phyloP scores from a whole-genome alignment of 2,113 vertebrate species.

The Gila orcuttii region DNA sequence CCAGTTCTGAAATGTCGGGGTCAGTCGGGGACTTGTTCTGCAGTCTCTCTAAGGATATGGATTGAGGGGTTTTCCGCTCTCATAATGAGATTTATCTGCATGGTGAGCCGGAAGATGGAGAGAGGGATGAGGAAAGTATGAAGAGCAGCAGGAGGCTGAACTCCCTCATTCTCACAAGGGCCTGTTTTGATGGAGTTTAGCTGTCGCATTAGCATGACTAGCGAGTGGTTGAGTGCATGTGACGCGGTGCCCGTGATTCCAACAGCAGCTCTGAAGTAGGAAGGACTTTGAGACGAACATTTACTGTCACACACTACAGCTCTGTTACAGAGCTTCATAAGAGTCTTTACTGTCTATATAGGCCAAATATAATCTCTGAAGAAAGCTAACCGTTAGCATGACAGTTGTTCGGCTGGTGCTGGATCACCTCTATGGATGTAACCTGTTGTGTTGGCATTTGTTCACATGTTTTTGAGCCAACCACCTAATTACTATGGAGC shows the following conservation, averaged over 20 bases:
- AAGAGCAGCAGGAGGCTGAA: background rate
- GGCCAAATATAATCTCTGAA: background rate
- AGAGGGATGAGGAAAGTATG: conserved; percentile 13
- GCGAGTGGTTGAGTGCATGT: background rate
- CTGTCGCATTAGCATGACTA: conserved; percentile 22
- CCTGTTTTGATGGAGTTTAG: conserved; percentile 35
- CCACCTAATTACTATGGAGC: background rate
- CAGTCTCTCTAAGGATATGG: conserved; percentile 49
- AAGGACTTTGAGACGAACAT: conserved; percentile 36
- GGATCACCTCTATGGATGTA: background rate
- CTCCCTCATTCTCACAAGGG: conserved; percentile 4
- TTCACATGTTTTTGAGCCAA: background rate
- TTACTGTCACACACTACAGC: background rate
- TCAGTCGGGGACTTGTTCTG: conserved; percentile 36
- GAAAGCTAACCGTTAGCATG: background rate
- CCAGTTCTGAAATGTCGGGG: conserved; percentile 25
- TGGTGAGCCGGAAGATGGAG: conserved; percentile 27
- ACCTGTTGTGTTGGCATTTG: no score
- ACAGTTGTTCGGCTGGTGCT: background rate
- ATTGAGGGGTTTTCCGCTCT: conserved; percentile 6
- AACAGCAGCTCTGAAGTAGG: conserved; percentile 66
- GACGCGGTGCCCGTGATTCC: background rate
- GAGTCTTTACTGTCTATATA: background rate
- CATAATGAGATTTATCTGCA: conserved; percentile 41
- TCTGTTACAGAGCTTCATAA: background rate